Evolutionary conservation across 2,113 vertebrate species (phyloP).

Genomic region (Gulo gulo): DNA sequence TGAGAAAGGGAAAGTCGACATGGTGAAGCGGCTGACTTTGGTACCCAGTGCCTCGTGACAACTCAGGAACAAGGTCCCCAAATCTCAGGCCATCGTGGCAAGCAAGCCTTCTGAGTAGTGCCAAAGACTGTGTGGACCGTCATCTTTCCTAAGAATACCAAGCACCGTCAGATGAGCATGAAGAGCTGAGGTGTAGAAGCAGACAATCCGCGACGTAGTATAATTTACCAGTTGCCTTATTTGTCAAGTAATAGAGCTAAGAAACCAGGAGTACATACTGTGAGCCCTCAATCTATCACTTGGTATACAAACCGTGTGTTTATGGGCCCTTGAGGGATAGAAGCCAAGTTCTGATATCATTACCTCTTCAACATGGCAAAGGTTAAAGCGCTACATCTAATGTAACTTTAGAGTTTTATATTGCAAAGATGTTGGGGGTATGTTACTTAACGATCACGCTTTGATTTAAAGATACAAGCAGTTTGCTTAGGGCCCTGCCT

Average conservation of each 20-base stretch:
- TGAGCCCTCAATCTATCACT: background rate
- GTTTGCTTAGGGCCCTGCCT: slow-evolving; percentile 52
- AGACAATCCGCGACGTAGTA: fast-evolving
- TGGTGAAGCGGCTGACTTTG: background rate
- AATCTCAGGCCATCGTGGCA: fast-evolving
- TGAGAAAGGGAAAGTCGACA: background rate
- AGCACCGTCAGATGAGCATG: background rate
- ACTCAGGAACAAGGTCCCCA: background rate
- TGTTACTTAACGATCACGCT: slow-evolving; percentile 60
- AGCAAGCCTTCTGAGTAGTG: background rate
- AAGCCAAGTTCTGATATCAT: slow-evolving; percentile 38
- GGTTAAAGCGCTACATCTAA: slow-evolving; percentile 53
- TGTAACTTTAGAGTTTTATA: slow-evolving; percentile 20
- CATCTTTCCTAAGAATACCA: background rate
- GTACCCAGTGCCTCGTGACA: background rate
- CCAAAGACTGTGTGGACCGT: too few relatives aligned
- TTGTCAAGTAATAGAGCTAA: background rate
- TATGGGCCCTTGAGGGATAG: background rate
- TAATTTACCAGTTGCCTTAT: background rate
- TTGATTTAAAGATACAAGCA: slow-evolving; percentile 66
- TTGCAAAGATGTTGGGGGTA: background rate
- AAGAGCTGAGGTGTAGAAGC: background rate
- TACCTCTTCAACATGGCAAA: slow-evolving; percentile 47
- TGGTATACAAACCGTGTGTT: background rate
- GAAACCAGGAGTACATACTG: background rate